A percentile compares a stretch with the other conserved stretches of the same genome.
Conservation (phyloP, 2,113 vertebrate genomes). For the Chamaea fasciata region DNA sequence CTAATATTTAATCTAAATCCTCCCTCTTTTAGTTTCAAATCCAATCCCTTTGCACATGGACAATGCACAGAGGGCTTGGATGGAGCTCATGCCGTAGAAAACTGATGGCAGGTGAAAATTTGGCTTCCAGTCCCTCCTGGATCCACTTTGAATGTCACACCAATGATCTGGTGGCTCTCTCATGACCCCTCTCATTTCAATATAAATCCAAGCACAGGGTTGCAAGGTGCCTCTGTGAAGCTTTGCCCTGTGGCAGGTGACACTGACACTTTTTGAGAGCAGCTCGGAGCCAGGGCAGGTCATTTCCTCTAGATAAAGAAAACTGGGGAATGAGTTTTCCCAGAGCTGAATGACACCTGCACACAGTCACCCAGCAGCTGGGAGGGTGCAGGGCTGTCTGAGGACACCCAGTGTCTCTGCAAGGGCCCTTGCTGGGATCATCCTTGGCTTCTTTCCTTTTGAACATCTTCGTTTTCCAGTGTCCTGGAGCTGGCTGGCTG, state of each 20-base stretch:
- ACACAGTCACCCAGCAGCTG: neutral
- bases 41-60: fast-evolving
- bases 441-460: fast-evolving
- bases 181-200: neutral
- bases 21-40: neutral
- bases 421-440: neutral
- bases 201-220: neutral
- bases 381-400: neutral
- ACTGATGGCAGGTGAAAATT: neutral
- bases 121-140: fast-evolving
- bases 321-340: neutral
- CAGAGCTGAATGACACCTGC: neutral
- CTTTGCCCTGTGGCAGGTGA: neutral
- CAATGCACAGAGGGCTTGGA: neutral
- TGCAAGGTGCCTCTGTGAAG: neutral
- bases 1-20: neutral
- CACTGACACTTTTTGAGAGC: neutral
- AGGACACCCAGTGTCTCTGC: neutral
- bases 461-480: neutral
- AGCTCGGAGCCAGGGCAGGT: neutral
- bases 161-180: neutral
- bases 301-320: neutral
- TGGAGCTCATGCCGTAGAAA: neutral
- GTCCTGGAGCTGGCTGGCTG: neutral
- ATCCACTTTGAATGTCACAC: neutral